A percentile compares a stretch with the other conserved stretches of the same genome.
Evolutionary conservation across 2,888 invertebrate genomes (phyloP).

Genomic region (Heteropelma amictum): DNA sequence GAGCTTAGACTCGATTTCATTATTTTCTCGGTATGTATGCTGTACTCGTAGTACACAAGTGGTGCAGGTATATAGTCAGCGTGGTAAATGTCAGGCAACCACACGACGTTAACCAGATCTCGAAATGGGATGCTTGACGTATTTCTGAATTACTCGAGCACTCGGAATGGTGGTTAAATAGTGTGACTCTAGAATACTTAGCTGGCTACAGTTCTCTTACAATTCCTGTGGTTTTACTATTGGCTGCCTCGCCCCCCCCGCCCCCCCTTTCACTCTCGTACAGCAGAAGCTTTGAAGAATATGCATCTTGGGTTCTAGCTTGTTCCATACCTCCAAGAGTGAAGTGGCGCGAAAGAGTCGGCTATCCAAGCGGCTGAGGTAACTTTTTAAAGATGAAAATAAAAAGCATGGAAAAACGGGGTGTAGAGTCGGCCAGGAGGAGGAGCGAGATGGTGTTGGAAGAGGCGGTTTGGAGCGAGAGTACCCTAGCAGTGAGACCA

Average conservation of each 20-base stretch:
- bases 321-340: conserved; percentile 22
- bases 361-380: conserved; percentile 26
- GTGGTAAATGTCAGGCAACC: background rate
- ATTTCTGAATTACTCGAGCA: conserved; percentile 48
- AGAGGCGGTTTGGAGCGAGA: conserved; percentile 24
- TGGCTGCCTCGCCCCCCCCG: background rate
- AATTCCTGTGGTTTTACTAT: background rate
- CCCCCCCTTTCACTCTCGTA: background rate
- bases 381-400: conserved; percentile 37
- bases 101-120: conserved; percentile 5
- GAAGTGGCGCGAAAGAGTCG: conserved; percentile 28
- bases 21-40: background rate
- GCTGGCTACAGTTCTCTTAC: conserved; percentile 5
- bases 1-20: too few species aligned
- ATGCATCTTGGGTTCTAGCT: conserved; percentile 19
- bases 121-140: conserved; percentile 14
- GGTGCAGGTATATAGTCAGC: conserved; percentile 8
- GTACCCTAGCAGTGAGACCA: conserved; percentile 22
- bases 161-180: conserved; percentile 44
- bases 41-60: background rate
- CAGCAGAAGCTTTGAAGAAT: conserved; percentile 39
- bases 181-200: conserved; percentile 49
- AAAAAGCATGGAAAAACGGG: conserved; percentile 37
- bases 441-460: background rate
- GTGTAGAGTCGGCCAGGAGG: background rate